These are phyloP conservation scores for Phalacrocorax carbo DNA, from an alignment of 2,113 vertebrate genomes.

Conservation along the genomic window DNA sequence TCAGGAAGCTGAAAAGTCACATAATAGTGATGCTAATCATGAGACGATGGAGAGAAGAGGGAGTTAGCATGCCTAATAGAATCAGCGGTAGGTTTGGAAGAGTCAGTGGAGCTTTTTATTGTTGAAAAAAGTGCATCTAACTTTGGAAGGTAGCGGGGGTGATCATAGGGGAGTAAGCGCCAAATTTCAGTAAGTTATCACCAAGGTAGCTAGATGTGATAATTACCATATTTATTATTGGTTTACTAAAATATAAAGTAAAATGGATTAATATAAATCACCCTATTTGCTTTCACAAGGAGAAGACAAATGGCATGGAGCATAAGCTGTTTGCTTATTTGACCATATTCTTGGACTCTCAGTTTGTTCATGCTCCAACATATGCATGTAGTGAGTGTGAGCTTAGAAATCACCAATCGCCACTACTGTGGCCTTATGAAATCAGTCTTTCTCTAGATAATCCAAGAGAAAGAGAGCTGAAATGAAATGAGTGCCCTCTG, in stretches of 20 bases:
- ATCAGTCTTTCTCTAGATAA: neutral
- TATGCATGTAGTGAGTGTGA: rapidly evolving
- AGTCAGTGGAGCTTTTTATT: neutral
- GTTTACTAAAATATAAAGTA: too few relatives aligned
- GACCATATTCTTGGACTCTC: neutral
- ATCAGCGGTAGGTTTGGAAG: neutral
- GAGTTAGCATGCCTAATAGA: neutral
- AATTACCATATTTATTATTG: neutral
- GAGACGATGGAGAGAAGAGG: neutral
- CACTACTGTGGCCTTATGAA: neutral
- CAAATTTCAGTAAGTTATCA: neutral
- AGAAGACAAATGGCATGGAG: too few relatives aligned
- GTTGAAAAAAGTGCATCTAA: neutral
- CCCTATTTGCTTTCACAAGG: too few relatives aligned
- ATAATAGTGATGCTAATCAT: neutral
- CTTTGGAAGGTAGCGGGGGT: neutral
- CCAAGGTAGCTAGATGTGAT: neutral
- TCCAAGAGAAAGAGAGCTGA: neutral
- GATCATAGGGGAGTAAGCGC: neutral
- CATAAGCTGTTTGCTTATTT: neutral
- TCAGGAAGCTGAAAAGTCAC: neutral
- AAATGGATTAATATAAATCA: too few relatives aligned
- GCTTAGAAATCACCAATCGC: neutral
- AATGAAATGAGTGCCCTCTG: neutral
- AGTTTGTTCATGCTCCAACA: neutral